Evolutionary conservation across 1,140 invertebrate genomes (phyloP).

Genomic region (Drosophila grimshawi): DNA sequence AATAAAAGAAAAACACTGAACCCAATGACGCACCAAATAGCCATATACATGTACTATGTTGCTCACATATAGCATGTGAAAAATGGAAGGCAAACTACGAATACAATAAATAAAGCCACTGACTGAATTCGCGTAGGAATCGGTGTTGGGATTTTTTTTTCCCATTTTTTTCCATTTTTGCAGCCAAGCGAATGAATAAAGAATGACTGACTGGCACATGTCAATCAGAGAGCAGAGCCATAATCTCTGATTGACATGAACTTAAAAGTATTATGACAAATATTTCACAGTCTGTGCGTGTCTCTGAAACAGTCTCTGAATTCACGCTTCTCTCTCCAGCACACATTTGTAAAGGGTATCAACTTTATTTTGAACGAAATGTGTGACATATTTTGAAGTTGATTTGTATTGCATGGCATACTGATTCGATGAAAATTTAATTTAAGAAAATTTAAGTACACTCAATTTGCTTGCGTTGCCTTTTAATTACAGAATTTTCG

Average conservation of each 20-base stretch:
- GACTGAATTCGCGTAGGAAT: slow-evolving; percentile 1
- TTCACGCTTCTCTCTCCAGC: slow-evolving; percentile 6
- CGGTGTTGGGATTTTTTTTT: not conserved
- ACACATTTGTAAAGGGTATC: slow-evolving; percentile 1
- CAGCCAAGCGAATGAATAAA: not conserved
- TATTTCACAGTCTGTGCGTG: slow-evolving; percentile 72
- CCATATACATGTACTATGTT: not conserved
- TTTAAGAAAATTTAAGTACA: not conserved
- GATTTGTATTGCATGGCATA: not conserved
- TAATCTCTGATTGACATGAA: slow-evolving; percentile 76
- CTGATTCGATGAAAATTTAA: not conserved
- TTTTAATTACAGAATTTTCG: not conserved
- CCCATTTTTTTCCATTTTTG: not conserved
- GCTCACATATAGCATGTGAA: slow-evolving; percentile 23
- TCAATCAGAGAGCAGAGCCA: slow-evolving; percentile 74
- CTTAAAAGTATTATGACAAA: slow-evolving; percentile 83
- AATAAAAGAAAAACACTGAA: slow-evolving; percentile 6
- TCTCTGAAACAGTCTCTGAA: slow-evolving; percentile 5
- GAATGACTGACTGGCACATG: slow-evolving; percentile 58
- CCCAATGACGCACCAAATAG: slow-evolving; percentile 13
- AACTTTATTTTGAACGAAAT: not conserved
- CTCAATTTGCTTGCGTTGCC: not conserved
- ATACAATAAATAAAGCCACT: slow-evolving; percentile 31
- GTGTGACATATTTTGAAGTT: not conserved
- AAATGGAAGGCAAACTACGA: slow-evolving; percentile 36